Conservation (phyloP, 1,140 invertebrate genomes). For the Aphelenchoides fujianensis region DNA sequence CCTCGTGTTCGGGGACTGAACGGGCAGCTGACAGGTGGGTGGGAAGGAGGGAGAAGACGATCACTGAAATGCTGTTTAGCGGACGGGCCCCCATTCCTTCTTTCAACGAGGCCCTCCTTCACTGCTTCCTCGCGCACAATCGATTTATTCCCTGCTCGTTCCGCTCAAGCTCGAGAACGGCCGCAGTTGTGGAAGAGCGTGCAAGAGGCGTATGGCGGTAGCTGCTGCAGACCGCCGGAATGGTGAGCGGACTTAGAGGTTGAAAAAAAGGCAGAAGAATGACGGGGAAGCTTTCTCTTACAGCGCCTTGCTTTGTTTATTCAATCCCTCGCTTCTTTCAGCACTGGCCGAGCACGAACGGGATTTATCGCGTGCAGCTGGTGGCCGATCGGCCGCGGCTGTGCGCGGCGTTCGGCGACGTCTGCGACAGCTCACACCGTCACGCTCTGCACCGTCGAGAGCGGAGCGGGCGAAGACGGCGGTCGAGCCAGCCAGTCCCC, state of each 20-base stretch:
- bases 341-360: slow-evolving; percentile 33
- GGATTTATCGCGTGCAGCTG: slow-evolving; percentile 28
- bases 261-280: too few species aligned
- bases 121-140: slow-evolving; percentile 41
- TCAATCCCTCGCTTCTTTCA: slow-evolving; percentile 20
- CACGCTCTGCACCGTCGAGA: slow-evolving; percentile 34
- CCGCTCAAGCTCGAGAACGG: slow-evolving; percentile 23
- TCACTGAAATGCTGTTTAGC: neutral
- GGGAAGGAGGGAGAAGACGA: neutral
- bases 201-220: slow-evolving; percentile 38
- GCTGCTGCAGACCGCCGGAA: slow-evolving; percentile 31
- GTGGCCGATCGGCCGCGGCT: slow-evolving; percentile 27
- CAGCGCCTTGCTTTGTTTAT: too few species aligned
- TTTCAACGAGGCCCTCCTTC: slow-evolving; percentile 33
- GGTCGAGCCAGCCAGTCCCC: neutral
- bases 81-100: slow-evolving; percentile 9
- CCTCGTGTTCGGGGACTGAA: neutral
- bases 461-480: slow-evolving; percentile 26
- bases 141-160: too few species aligned
- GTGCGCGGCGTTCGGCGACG: slow-evolving; percentile 35
- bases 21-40: neutral
- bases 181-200: slow-evolving; percentile 42
- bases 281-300: too few species aligned
- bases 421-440: slow-evolving; percentile 35
- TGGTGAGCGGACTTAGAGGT: slow-evolving; percentile 32